These are phyloP conservation scores for Aplidium turbinatum DNA, from an alignment of 23 tunicate species.

Conservation along the genomic window DNA sequence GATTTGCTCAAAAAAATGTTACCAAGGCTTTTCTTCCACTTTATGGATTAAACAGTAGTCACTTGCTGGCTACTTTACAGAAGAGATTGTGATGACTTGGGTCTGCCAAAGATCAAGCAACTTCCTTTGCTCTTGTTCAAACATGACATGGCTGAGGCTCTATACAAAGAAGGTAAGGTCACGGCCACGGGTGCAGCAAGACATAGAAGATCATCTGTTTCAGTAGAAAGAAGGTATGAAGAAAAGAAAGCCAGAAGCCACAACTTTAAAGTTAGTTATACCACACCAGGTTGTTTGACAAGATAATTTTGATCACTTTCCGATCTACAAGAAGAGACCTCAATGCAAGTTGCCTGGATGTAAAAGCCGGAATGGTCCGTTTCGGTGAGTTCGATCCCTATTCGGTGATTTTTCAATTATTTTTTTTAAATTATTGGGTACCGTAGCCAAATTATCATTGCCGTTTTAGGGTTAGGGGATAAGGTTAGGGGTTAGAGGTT, in stretches of 20 bases:
- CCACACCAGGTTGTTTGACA: background rate
- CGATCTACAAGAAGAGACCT: slow-evolving; percentile 17
- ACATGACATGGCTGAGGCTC: slow-evolving; percentile 11
- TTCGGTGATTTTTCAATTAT: too few relatives aligned
- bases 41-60: slow-evolving; percentile 9
- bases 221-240: slow-evolving; percentile 7
- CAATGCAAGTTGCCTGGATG: background rate
- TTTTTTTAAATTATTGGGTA: too few relatives aligned
- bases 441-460: too few relatives aligned
- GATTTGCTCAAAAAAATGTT: slow-evolving; percentile 5
- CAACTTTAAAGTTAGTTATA: slow-evolving; percentile 11
- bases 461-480: too few relatives aligned
- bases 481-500: too few relatives aligned
- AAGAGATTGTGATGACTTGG: slow-evolving; percentile 3
- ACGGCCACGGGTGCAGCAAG: background rate
- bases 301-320: slow-evolving; percentile 10
- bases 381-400: too few relatives aligned
- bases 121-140: slow-evolving; percentile 13
- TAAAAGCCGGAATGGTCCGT: too few relatives aligned
- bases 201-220: slow-evolving; percentile 9
- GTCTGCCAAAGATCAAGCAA: slow-evolving; percentile 6
- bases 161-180: slow-evolving; percentile 6
- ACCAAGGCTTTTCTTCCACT: slow-evolving; percentile 8
- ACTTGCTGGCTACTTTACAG: slow-evolving; percentile 5
- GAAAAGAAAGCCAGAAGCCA: slow-evolving; percentile 13